Percentiles rank a stretch among this genome's conserved stretches.
Evolutionary conservation across 2,113 vertebrate genomes (phyloP).

Genomic region (Macrotis lagotis): DNA sequence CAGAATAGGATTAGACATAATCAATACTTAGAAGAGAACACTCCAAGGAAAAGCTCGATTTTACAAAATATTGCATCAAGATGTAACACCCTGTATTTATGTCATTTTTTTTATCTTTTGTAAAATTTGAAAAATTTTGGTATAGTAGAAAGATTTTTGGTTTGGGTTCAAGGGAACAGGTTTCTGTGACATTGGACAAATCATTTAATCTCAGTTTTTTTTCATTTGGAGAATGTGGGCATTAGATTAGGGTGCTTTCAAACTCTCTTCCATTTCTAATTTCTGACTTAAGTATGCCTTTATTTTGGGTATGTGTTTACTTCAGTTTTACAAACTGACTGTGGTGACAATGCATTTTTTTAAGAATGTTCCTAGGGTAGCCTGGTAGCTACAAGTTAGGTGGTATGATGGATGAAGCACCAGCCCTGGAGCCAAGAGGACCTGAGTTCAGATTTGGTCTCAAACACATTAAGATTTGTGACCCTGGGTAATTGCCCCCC

Average conservation of each 20-base stretch:
- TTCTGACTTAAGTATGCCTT: neutral
- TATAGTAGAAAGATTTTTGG: neutral
- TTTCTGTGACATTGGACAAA: neutral
- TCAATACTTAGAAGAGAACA: slow-evolving; percentile 1
- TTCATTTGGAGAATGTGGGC: neutral
- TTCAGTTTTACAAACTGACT: neutral
- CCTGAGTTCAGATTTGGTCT: too few species aligned
- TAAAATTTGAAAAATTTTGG: neutral
- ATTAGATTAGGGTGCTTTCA: neutral
- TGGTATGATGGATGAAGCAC: neutral
- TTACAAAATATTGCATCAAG: neutral
- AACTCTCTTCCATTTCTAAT: neutral
- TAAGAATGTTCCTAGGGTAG: neutral
- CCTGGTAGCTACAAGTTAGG: too few species aligned
- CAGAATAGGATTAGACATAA: neutral
- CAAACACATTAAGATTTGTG: too few species aligned
- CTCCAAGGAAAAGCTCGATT: neutral
- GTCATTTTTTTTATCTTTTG: neutral
- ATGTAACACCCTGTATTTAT: neutral
- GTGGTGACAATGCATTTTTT: neutral
- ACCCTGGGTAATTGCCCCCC: too few species aligned
- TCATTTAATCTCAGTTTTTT: neutral
- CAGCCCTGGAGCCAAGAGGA: too few species aligned
- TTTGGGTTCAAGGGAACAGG: neutral
- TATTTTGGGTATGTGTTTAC: neutral